These are phyloP conservation scores for Tillus elongatus DNA, from an alignment of 2,888 invertebrate genomes.

Conservation along the genomic window DNA sequence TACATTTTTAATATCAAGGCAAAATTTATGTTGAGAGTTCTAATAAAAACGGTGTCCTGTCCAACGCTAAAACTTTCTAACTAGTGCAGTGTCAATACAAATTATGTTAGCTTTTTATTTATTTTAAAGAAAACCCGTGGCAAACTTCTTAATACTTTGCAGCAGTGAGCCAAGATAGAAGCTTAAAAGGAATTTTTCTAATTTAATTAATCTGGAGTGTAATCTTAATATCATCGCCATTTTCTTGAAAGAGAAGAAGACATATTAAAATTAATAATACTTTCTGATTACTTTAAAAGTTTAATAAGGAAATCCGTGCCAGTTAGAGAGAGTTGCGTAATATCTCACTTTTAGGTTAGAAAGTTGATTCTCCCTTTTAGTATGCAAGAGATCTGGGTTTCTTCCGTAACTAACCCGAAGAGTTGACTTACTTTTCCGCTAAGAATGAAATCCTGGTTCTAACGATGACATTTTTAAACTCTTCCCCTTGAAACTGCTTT, in stretches of 20 bases:
- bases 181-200: neutral
- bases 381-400: constrained; percentile 29
- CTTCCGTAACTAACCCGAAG: constrained; percentile 25
- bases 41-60: no score
- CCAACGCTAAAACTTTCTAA: no score
- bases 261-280: constrained; percentile 36
- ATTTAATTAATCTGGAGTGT: constrained; percentile 29
- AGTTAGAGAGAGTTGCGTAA: constrained; percentile 10
- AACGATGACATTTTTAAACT: no score
- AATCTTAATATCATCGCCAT: constrained; percentile 30
- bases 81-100: no score
- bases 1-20: no score
- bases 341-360: constrained; percentile 14
- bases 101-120: no score
- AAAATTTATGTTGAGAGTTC: no score
- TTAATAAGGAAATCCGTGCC: constrained; percentile 26
- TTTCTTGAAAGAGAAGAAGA: constrained; percentile 25
- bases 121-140: no score
- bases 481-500: no score
- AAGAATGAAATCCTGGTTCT: no score
- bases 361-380: constrained; percentile 21
- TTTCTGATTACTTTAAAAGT: constrained; percentile 34
- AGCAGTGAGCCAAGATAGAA: no score
- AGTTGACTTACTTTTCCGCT: constrained; percentile 7
- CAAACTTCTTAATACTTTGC: no score